A percentile compares a stretch with the other conserved stretches of the same genome.
Evolutionary conservation across 2,113 vertebrate genomes (phyloP).

Genomic region (Dromaius novaehollandiae): DNA sequence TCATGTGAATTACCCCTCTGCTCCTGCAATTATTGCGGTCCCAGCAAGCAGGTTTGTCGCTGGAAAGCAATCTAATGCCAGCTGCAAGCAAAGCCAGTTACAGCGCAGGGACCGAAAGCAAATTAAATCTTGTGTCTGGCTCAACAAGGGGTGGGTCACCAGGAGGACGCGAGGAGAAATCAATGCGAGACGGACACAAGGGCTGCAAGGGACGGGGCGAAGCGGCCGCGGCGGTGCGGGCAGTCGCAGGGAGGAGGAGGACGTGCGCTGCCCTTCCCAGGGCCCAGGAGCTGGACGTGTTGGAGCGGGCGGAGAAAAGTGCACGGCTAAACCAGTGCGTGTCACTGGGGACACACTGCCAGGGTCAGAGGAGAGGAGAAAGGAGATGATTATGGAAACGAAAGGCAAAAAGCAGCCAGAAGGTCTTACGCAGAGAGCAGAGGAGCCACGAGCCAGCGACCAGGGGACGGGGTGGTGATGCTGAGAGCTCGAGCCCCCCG

Average conservation of each 20-base stretch:
- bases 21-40: not conserved
- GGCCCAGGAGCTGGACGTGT: fast-evolving
- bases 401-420: not conserved
- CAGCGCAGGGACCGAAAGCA: slow-evolving; percentile 36
- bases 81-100: slow-evolving; percentile 60
- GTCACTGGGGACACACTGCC: not conserved
- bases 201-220: not conserved
- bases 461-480: fast-evolving
- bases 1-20: not conserved
- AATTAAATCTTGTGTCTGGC: slow-evolving; percentile 55
- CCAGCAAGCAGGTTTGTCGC: slow-evolving; percentile 17
- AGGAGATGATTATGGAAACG: not conserved
- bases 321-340: not conserved
- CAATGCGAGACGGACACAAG: slow-evolving; percentile 36
- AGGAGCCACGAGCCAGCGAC: not conserved
- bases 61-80: slow-evolving; percentile 53
- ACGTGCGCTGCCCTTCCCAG: not conserved
- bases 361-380: not conserved
- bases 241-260: not conserved
- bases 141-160: slow-evolving; percentile 50
- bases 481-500: too few species aligned
- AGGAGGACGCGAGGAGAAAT: slow-evolving; percentile 41
- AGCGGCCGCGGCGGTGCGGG: not conserved
- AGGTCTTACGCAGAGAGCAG: not conserved
- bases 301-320: not conserved